Base-by-base conservation (phyloP, 2,113 vertebrate genomes). In the Rhadina sibilatrix region DNA sequence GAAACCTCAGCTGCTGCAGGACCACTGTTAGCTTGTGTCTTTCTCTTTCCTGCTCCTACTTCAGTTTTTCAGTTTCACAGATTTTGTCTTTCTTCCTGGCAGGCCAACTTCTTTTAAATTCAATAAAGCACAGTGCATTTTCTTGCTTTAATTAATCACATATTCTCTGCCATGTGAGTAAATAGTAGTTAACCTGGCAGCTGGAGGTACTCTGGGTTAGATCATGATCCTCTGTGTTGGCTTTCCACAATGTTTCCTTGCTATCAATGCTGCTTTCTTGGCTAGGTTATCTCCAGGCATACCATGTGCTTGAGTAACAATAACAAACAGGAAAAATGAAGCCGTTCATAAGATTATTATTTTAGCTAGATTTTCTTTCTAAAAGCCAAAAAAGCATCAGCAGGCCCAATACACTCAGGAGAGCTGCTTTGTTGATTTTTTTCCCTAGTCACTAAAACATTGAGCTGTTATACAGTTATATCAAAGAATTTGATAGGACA, bases 311-410 rank as follows among this genome's bases (percentile, higher is more conserved):
- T 95, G 83, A 90, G 91, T 87, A 95, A 94, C 74, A 95, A 76
- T 74, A 92, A 96, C 75, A 94, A 95, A 92, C 74, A 93, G 83
- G 65, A 75, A 96, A 95, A 97, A 93, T 78, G 38, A 91, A 46
- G 59, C 35, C 6, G 63, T 75, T 95, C 23, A 12, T 72, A 79
- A 83, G 60, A 86, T 80, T 90, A 83, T 88, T 93, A 88, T 92
- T 96, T 84, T 89, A 81, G 88, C 86, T 94, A 89, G 64, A 40
- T 92, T 81, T 93, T 96, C 88, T 92, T 75, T 92, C 44, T 92
- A 90, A 93, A 94, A 92, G 88, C 86, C 79, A 94, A 91, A 83
- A 76, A 88, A 78, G 0, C 23, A 75, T 81, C 64, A 90, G 71
- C 71, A 89, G 28, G 49, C 27, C 68, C 4, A 89, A 50, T 38